Evolutionary conservation across 37 sponge, comb jelly and placozoan species (phyloP).

Genomic region (Dysidea cf. avara): DNA sequence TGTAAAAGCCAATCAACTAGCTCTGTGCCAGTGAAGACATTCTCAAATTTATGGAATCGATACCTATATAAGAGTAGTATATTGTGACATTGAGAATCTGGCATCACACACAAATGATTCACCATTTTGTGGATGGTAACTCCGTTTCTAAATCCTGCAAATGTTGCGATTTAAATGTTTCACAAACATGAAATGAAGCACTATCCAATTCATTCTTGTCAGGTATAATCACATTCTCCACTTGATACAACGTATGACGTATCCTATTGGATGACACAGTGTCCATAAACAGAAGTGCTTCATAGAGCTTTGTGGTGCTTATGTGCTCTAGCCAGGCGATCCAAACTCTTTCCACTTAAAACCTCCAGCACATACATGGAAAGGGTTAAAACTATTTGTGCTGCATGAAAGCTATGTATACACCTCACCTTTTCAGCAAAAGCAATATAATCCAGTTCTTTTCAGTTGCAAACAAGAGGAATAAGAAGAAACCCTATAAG

Average conservation of each 20-base stretch:
- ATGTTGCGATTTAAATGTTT: constrained; percentile 32
- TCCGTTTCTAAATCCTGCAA: constrained; percentile 33
- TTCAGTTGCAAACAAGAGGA: constrained; percentile 60
- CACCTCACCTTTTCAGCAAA: constrained; percentile 43
- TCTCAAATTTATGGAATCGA: constrained; percentile 33
- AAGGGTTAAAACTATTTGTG: neutral
- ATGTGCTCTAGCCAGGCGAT: too few species aligned
- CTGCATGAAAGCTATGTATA: neutral
- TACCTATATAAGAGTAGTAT: too few species aligned
- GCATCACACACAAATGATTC: too few species aligned
- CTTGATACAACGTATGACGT: constrained; percentile 27
- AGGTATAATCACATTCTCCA: constrained; percentile 60
- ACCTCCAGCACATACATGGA: neutral
- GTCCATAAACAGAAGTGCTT: too few species aligned
- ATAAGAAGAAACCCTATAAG: constrained; percentile 55
- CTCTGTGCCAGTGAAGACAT: constrained; percentile 71
- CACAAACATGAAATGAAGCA: constrained; percentile 28
- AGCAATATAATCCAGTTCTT: constrained; percentile 60
- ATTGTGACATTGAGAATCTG: too few species aligned
- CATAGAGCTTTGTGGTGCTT: too few species aligned
- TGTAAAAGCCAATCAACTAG: constrained; percentile 75
- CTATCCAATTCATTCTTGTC: constrained; percentile 32
- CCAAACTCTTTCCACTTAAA: too few species aligned
- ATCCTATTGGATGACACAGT: constrained; percentile 16
- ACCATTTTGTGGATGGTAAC: constrained; percentile 53